Base-by-base conservation (phyloP, 2,797 vertebrate species). In the Petrocephalus sullivani region DNA sequence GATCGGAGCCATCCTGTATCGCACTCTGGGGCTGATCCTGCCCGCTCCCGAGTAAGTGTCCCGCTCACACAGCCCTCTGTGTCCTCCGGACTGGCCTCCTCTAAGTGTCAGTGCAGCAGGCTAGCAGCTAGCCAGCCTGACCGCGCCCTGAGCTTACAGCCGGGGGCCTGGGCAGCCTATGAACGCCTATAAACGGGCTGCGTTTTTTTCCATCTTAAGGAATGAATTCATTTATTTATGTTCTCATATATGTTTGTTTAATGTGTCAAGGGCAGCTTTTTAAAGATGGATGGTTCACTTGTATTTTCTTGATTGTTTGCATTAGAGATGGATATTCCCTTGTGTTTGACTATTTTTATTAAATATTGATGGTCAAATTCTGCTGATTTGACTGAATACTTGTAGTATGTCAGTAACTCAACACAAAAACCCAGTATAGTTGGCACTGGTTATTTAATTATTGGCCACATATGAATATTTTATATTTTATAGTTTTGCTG, bases 1-100 rank as follows among this genome's bases (percentile, higher is more conserved):
- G 92, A 98, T 99, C 1, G 98, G 98, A 90, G 97, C 98, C 71
- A 96, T 99, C 92, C 94, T 99, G 90, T 99, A 98, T 92, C 96
- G 98, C 90, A 99, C 98, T 0, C 93, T 99, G 86, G 97, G 97
- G 46, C 92, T 96, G 90, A 98, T 99, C 94, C 94, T 99, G 92
- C 98, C 98, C 0, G 95, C 96, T 3, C 97, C 98, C 46, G 96
- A 94, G 98, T 98, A 93, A 97, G 97, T 94, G 85, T 16, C 3
- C n/a, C 5, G 56, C 21, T 6, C 88, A 6, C 61, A 4, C 86
- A 19, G 7, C 7, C 57, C 49, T n/a, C 9, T 71, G 23, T 37
- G 64, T 71, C 64, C 64, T 57, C n/a, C 12, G 83, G 21, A 16
- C 12, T 7, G 28, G 51, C 49, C n/a, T 49, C 37, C 75, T 51